These are phyloP conservation scores for Calephelis virginiensis DNA, from an alignment of 1,140 invertebrate genomes.

Conservation along the genomic window DNA sequence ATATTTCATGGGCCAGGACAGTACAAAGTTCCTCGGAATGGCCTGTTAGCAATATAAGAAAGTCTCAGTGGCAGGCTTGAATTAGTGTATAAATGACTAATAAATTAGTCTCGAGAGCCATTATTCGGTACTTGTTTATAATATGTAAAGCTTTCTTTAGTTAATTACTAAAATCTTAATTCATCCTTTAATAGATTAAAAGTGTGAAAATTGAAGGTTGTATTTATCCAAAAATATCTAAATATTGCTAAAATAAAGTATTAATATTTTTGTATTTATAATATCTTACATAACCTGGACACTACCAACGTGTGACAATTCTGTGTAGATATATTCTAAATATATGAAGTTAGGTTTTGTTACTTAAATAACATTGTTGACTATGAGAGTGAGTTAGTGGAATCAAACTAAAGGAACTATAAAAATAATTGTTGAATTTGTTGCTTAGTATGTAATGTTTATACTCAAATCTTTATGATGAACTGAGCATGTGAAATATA, in stretches of 20 bases:
- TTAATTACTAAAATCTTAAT: no score
- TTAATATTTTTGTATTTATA: neutral
- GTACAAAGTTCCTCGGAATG: no score
- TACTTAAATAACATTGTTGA: constrained; percentile 8
- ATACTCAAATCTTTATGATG: constrained; percentile 5
- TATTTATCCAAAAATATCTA: no score
- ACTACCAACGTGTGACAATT: neutral
- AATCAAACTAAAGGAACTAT: neutral
- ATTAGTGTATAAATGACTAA: no score
- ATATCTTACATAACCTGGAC: neutral
- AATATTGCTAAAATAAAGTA: neutral
- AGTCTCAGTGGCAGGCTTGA: no score
- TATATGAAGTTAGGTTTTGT: constrained; percentile 6
- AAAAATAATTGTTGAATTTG: constrained; percentile 9
- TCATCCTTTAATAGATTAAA: no score
- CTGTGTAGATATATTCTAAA: neutral
- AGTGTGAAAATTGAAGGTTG: no score
- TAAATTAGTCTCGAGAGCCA: no score
- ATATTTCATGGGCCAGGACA: no score
- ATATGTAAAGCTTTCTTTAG: no score
- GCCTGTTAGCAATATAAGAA: no score
- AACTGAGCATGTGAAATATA: neutral
- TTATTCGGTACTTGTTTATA: no score
- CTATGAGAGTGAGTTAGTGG: neutral
- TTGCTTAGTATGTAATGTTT: constrained; percentile 12